Evolutionary conservation across 2,113 vertebrate species (phyloP), one percentile per base, ranked within the genome.

Genomic region (Osmerus mordax): DNA sequence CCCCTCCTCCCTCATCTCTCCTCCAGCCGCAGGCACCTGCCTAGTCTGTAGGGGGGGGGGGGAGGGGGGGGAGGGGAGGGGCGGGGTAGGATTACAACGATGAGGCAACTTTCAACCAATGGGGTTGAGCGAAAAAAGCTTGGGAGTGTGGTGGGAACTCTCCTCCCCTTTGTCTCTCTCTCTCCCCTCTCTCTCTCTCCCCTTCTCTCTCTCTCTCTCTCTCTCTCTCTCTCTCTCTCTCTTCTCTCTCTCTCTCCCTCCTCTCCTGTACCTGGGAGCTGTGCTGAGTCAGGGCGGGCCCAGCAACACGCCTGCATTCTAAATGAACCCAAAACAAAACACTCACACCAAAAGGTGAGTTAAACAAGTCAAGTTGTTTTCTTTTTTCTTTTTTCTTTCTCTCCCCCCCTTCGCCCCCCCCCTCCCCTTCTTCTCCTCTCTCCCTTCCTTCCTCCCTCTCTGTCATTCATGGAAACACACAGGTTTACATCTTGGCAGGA

Each of bases 91-190:
- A 74, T 91, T 90, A 82, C 86, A 88, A 53, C 78, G 63, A 85
- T 89, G 86, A 91, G 79, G 81, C 80, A 85, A 89, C 76, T 72
- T 84, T 69, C 79, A n/a, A 72, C 87, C 91, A 90, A 92, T 92
- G 78, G 83, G 87, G 88, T 23, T 77, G 72, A 86, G 90, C 91
- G 91, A 91, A 90, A 93, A 92, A 89, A 81, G 86, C 87, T 83
- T 87, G 84, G 76, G 75, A 90, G 87, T 80, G 88, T 90, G 93
- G 93, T 94, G 94, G 91, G 93, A 94, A 94, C 82, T 93, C 93
- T 94, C 92, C 93, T 90, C 93, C 93, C 92, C 81, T 90, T 82
- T 69, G 78, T 64, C 79, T 88, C 82, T 80, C 70, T 14, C 2
- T n/a, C n/a, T n/a, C n/a, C n/a, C n/a, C n/a, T n/a, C n/a, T n/a